Evolutionary conservation across 2,797 vertebrate species (phyloP), one percentile per base, ranked within the genome.

Genomic region (Melanotaenia maccullochi): DNA sequence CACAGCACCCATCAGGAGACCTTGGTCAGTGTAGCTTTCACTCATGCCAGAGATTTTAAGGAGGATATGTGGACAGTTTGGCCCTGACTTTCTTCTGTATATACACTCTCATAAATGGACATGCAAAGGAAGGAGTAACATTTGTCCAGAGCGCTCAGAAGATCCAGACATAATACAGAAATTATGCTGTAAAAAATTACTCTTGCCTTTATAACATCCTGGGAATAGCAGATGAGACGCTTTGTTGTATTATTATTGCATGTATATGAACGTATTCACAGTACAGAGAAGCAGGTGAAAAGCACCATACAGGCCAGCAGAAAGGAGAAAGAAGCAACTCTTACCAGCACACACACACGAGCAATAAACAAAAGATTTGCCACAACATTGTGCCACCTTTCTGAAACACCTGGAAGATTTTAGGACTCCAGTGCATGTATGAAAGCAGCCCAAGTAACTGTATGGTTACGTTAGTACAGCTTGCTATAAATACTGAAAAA

Each of bases 1-100:
- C 66, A 42, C 66, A 60, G 56, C 73, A 30, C 51, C 70, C 40
- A 60, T 65, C 64, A 28, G 32, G 52, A 79, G 68, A 75, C 49
- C 51, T 60, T 1, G 56, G 67, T 65, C 77, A 56, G 35, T 52
- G n/a, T 57, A 8, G 16, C 36, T 47, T 51, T 49, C 61, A 35
- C 18, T 18, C 59, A 57, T 6, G 44, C 47, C n/a, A 11, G 47
- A 51, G n/a, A 11, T 51, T n/a, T 51, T 24, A 4, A 11, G 47
- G n/a, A 22, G 9, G 1, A 51, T 22, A 24, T 51, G n/a, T 51
- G n/a, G n/a, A 51, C 47, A 51, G 9, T 22, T 51, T 24, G n/a
- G 47, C 8, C 42, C 47, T 4, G 47, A 51, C 9, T 51, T 51
- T 11, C 1, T 25, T 8, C 44, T n/a, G 44, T 47, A 47, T 20